Evolutionary conservation across 2,888 invertebrate species (phyloP).

Genomic region (Drosophila kuntzei): DNA sequence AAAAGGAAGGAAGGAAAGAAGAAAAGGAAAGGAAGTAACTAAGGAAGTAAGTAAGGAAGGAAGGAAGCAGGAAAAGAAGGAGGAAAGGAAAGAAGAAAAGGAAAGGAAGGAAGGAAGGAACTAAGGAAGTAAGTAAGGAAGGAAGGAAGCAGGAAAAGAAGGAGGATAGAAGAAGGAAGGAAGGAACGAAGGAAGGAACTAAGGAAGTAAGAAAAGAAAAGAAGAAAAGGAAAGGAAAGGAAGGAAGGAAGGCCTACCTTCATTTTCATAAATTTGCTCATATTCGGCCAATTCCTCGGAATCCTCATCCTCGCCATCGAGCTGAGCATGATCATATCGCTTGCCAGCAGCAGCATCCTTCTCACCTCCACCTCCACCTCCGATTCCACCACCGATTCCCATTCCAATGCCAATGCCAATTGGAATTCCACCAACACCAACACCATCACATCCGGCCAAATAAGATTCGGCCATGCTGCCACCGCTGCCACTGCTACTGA

Average conservation of each 20-base stretch:
- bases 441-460: conserved; percentile 67
- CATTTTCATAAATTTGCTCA: conserved; percentile 89
- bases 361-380: conserved; percentile 67
- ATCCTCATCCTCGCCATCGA: conserved; percentile 91
- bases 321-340: conserved; percentile 88
- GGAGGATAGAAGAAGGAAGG: background rate
- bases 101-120: background rate
- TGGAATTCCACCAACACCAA: too few species aligned
- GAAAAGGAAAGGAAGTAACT: background rate
- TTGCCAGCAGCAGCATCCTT: conserved; percentile 84
- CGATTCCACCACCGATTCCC: too few species aligned
- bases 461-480: conserved; percentile 82
- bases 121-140: too few species aligned
- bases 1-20: background rate
- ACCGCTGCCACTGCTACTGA: conserved; percentile 81
- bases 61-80: background rate
- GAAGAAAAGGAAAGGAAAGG: too few species aligned
- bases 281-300: conserved; percentile 90
- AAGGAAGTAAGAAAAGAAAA: background rate
- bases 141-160: too few species aligned
- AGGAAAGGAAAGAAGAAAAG: background rate
- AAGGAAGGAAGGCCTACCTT: conserved; percentile 82
- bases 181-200: too few species aligned
- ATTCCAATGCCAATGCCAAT: too few species aligned
- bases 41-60: background rate